These are phyloP conservation scores for Heterodera filipjevi DNA, from an alignment of 2,888 invertebrate genomes.

Conservation along the genomic window DNA sequence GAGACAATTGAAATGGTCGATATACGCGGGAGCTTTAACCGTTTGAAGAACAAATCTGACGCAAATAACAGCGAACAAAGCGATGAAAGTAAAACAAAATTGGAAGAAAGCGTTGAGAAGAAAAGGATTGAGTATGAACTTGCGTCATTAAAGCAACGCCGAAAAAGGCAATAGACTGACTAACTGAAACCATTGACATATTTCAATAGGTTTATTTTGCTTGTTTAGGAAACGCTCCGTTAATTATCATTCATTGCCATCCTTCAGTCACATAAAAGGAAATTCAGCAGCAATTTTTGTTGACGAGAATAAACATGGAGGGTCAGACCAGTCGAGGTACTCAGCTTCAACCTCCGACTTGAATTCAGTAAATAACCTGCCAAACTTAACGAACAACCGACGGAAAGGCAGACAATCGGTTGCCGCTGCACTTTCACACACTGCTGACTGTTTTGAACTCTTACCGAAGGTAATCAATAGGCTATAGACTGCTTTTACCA, in stretches of 20 bases:
- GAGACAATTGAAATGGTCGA: conserved; percentile 36
- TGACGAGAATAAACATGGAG: background rate
- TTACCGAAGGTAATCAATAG: conserved; percentile 31
- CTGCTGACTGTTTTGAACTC: conserved; percentile 46
- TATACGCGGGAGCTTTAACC: background rate
- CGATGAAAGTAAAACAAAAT: background rate
- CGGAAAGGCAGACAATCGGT: background rate
- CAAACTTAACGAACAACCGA: background rate
- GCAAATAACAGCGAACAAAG: background rate
- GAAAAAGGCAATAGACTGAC: background rate
- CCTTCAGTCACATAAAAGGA: background rate
- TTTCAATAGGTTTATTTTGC: background rate
- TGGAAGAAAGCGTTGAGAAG: background rate
- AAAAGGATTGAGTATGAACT: background rate
- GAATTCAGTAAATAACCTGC: background rate
- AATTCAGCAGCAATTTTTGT: background rate
- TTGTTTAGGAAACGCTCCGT: background rate
- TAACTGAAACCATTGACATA: background rate
- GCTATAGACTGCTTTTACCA: background rate
- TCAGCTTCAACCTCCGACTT: background rate
- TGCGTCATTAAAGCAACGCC: background rate
- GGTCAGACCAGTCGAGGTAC: background rate
- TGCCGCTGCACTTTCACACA: conserved; percentile 33
- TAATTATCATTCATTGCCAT: conserved; percentile 8
- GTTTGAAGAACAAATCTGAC: background rate